Evolutionary conservation across 2,888 invertebrate genomes (phyloP).

Genomic region (Acanthosepion pharaonis): DNA sequence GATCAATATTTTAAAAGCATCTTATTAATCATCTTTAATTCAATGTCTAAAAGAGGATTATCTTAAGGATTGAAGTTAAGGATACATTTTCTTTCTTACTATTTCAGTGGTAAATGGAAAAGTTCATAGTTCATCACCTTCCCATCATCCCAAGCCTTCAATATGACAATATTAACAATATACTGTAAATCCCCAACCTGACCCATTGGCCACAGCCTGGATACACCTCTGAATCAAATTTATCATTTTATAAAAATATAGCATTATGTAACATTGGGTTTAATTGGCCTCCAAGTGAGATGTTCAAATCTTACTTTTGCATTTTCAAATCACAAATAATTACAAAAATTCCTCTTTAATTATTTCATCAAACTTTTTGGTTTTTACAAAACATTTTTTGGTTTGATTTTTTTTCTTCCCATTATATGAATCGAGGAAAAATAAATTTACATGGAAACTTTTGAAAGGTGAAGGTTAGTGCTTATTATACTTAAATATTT

Average conservation of each 20-base stretch:
- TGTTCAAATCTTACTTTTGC: constrained; percentile 14
- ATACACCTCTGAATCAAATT: neutral
- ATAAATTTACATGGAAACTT: neutral
- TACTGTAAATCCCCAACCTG: neutral
- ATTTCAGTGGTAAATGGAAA: neutral
- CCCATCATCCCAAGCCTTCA: neutral
- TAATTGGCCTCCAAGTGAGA: neutral
- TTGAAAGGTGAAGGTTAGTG: too few species aligned
- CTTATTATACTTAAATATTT: too few species aligned
- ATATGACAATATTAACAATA: neutral
- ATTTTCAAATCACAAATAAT: neutral
- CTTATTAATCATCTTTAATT: neutral
- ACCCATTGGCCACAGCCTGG: neutral
- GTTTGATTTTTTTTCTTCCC: neutral
- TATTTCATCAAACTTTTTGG: neutral
- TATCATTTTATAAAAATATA: neutral
- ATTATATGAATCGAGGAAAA: neutral
- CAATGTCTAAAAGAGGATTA: neutral
- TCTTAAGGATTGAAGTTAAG: neutral
- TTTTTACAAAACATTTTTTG: neutral
- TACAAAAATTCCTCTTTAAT: neutral
- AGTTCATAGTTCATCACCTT: neutral
- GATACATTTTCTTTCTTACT: neutral
- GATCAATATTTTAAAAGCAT: neutral
- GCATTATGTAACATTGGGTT: constrained; percentile 13